Evolutionary conservation across 2,113 vertebrate genomes (phyloP), one percentile per base, ranked within the genome.

Genomic region (Fukomys damarensis): DNA sequence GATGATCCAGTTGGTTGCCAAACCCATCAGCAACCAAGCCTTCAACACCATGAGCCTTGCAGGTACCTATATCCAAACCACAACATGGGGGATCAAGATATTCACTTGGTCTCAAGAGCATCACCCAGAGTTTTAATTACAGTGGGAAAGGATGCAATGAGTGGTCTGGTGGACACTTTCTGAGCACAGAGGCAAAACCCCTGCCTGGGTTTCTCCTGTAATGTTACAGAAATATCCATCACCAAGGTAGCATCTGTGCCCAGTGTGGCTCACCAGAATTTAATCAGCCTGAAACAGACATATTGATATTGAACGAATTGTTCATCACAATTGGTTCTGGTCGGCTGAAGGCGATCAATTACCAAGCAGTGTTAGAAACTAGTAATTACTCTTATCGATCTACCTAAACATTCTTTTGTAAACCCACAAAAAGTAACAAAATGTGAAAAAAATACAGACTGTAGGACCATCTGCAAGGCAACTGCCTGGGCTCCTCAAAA

Each of bases 171-270:
- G 32, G 65, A 28, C 22, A 11, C 8, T 1, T 8, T 58, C 93
- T 38, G 20, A 7, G 5, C 66, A 85, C 0, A 13, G 2, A 19
- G 59, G 61, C 63, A 17, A 58, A 30, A 43, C 58, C 16, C 12
- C 35, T 5, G 14, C 0, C 0, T 1, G 56, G 24, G 35, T 20
- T 9, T 24, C 65, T 52, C 41, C 41, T 2, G 1, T 13, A 20
- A 35, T 19, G 30, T 30, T 24, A 22, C 0, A 11, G 10, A 65
- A 68, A 82, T 9, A 54, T 8, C 59, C 82, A 63, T 28, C 49
- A 10, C 38, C 35, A 14, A n/a, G 22, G 35, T 3, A 63, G 22
- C 11, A 28, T 41, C 77, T 3, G 12, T 38, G 58, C 43, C 41
- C 32, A 26, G 22, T 22, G 17, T 0, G 7, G 28, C 61, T 82